Percentiles rank a stretch among this genome's conserved stretches.
Conservation (phyloP, 2,113 vertebrate genomes). For the Australoheros scitulus region DNA sequence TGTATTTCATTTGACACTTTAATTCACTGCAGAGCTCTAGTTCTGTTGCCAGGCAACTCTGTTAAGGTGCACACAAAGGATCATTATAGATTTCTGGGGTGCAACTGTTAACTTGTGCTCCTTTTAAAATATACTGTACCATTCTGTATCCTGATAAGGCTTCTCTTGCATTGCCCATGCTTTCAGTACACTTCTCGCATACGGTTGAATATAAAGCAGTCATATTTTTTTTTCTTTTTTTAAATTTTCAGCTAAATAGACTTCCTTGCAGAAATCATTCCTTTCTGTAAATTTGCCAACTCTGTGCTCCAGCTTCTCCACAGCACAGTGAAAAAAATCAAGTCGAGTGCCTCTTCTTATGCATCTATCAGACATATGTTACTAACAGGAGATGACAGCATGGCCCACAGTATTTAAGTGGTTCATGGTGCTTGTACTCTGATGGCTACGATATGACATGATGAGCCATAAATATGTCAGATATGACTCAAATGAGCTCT, state of each 20-base stretch:
- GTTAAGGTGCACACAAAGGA: constrained; percentile 71
- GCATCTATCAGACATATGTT: constrained; percentile 72
- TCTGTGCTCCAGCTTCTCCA: constrained; percentile 14
- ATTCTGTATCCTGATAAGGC: constrained; percentile 42
- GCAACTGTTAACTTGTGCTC: constrained; percentile 65
- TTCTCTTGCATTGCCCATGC: constrained; percentile 31
- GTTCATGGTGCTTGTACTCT: constrained; percentile 74
- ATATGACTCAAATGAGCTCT: constrained; percentile 76
- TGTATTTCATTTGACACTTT: constrained; percentile 74
- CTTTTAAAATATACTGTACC: constrained; percentile 49
- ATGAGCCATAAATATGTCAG: constrained; percentile 80
- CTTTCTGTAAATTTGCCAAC: constrained; percentile 33
- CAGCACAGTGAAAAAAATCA: constrained; percentile 48
- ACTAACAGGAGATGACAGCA: constrained; percentile 75
- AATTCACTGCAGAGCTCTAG: constrained; percentile 68
- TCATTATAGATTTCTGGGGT: constrained; percentile 72
- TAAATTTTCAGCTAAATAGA: constrained; percentile 29
- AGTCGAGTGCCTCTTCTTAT: constrained; percentile 70
- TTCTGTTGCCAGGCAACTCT: constrained; percentile 77
- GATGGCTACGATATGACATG: constrained; percentile 75
- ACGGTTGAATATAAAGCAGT: constrained; percentile 38
- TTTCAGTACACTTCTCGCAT: constrained; percentile 15
- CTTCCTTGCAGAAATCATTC: constrained; percentile 26
- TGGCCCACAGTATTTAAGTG: constrained; percentile 80
- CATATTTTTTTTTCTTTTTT: background rate